These are phyloP conservation scores for Crenichthys baileyi DNA, from an alignment of 2,797 vertebrate genomes.

Conservation along the genomic window DNA sequence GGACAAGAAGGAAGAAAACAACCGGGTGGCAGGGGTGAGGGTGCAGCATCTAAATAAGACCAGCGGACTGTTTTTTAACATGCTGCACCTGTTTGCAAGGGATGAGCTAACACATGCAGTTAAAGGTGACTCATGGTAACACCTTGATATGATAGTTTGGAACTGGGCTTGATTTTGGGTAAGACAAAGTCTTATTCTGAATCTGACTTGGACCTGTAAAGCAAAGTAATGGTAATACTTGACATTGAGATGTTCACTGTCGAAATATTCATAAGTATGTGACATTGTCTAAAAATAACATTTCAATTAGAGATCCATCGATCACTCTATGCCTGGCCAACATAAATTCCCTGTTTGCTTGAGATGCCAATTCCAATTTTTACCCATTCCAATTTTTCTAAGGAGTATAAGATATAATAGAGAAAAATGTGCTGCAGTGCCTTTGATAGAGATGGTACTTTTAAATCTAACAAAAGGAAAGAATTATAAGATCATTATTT, in stretches of 20 bases:
- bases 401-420: neutral
- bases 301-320: neutral
- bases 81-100: conserved; percentile 56
- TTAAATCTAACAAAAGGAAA: neutral
- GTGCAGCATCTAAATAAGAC: conserved; percentile 50
- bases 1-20: neutral
- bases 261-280: neutral
- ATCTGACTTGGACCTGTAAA: neutral
- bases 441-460: neutral
- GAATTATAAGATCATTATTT: neutral
- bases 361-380: neutral
- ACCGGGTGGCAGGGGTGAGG: conserved; percentile 27
- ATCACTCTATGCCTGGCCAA: neutral
- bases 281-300: neutral
- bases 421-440: neutral
- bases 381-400: neutral
- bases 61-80: conserved; percentile 46
- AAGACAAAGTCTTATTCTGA: neutral
- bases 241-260: neutral
- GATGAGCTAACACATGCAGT: conserved; percentile 48
- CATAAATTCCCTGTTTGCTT: neutral
- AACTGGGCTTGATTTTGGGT: conserved; percentile 51
- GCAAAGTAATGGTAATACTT: neutral
- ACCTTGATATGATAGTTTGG: conserved; percentile 69
- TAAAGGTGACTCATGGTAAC: conserved; percentile 52